Evolutionary conservation across 2,797 vertebrate species (phyloP), one percentile per base, ranked within the genome.

Genomic region (Megaceryle alcyon): DNA sequence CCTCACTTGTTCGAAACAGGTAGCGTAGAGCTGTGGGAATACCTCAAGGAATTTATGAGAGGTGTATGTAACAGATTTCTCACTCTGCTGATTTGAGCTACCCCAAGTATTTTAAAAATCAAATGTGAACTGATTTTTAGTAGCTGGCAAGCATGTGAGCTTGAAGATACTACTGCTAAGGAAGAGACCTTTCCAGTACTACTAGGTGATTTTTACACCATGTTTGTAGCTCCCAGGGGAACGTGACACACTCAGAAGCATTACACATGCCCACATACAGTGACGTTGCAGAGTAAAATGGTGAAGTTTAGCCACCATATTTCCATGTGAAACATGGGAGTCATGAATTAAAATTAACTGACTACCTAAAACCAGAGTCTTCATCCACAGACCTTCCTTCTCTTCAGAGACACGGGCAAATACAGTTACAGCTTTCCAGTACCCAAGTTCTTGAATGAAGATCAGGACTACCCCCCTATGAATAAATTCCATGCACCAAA

Each of bases 1-100:
- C 99, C 82, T 99, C 99, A 11, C 98, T 99, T 12, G 92, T 98
- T 72, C 98, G 98, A 33, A 98, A 97, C n/a, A 96, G 97, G 96
- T 97, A 95, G 94, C 46, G 59, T 0, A 29, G 44, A 59, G 29
- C 53, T 7, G 14, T 23, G 31, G 16, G 41, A 75, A 54, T n/a
- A 51, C 18, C 31, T 57, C 23, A 57, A n/a, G 15, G 57, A 59
- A 35, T 31, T 9, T 41, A 19, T 21, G 59, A 29, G 22, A 21
- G 35, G 43, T n/a, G 87, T 60, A 54, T 19, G 1, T 0, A 51
- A 43, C 31, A 43, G 11, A 25, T 77, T 84, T 77, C 20, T 60
- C 43, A 61, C 15, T 14, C 23, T 69, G 14, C 37, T 79, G 46
- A 2, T 64, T 6, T 53, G 43, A 77, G 28, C 48, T 68, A 9